Base-by-base conservation (phyloP, 2,797 vertebrate species). In the Pipistrellus kuhlii region DNA sequence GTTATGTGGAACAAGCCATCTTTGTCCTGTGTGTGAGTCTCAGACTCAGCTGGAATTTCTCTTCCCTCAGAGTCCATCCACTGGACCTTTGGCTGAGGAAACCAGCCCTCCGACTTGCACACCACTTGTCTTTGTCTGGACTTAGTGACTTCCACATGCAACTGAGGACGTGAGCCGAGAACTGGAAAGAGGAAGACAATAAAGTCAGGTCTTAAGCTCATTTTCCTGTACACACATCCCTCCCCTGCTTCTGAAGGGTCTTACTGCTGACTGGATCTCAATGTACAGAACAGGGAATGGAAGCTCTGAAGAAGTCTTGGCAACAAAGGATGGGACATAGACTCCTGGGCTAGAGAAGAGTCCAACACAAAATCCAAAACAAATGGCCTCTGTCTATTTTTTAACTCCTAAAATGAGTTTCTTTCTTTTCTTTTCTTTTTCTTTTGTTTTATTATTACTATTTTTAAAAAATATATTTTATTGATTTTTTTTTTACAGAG, bases 121-220 rank as follows among this genome's bases (percentile, higher is more conserved):
- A 68, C n/a, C 17, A 86, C 2, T 20, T 14, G 48, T 18, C 10
- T 68, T 75, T 91, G 57, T 75, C 48, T 12, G 35, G 38, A 86
- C 11, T 81, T 20, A 46, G 68, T 73, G 57, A 73, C 38, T 38
- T 86, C 14, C 48, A 94, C 21, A 5, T 30, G 10, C 48, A 75
- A 82, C n/a, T 41, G 69, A 94, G 76, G 83, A 46, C 57, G 38
- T 75, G 55, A 85, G 38, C 68, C 46, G 25, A 90, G 30, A 90
- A 35, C 73, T 90, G 14, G 30, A 35, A 35, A 76, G 10, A 57
- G 53, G 21, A 55, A 68, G 32, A 93, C 1, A 30, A 23, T 81
- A 15, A 83, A n/a, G 23, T 38, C 51, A 83, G 78, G 11, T 21
- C n/a, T 5, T 32, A 32, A 66, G 35, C 21, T 64, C 25, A 59